Evolutionary conservation across 2,797 vertebrate species (phyloP), one percentile per base, ranked within the genome.

Genomic region (Vireo griseus): DNA sequence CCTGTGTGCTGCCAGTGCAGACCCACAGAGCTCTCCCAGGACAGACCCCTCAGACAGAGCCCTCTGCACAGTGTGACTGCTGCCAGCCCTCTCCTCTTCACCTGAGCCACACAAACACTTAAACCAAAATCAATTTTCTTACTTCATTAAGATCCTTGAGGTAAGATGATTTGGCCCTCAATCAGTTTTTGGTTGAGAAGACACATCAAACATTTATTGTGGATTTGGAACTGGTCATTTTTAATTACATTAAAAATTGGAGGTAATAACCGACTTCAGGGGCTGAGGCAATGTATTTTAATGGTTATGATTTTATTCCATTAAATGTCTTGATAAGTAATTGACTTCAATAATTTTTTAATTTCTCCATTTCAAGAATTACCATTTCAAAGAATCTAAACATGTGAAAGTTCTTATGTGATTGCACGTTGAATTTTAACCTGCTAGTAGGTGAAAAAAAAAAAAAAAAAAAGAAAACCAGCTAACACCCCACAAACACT

Each of bases 301-400:
- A 54, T 50, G 95, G 50, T 62, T 42, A 86, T 61, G 20, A 92
- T 61, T 94, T 91, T 55, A 54, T 73, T 90, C 57, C 47, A 66
- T 90, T 95, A 94, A 85, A 86, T 77, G 68, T 42, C 47, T 69
- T 47, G 25, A 33, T 86, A 85, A 91, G 65, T 76, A 90, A 91
- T 65, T 90, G 33, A 72, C 74, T 85, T 68, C 33, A 74, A 75
- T 80, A 66, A 47, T 55, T 92, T 67, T 67, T 42, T 22, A 21
- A 45, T 92, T 90, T 95, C 42, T 96, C 66, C n/a, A 35, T 52
- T 81, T 73, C 40, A 83, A 42, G 20, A 68, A 17, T 33, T 82
- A 69, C 14, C 20, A 17, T 61, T 77, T 81, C 18, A 33, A 80
- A 79, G n/a, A 63, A 75, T 52, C 19, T 29, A 73, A 67, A 89